Percentiles rank a stretch among this genome's conserved stretches.
phyloP scores from a whole-genome alignment of 2,113 vertebrate species.

The Eretmochelys imbricata region DNA sequence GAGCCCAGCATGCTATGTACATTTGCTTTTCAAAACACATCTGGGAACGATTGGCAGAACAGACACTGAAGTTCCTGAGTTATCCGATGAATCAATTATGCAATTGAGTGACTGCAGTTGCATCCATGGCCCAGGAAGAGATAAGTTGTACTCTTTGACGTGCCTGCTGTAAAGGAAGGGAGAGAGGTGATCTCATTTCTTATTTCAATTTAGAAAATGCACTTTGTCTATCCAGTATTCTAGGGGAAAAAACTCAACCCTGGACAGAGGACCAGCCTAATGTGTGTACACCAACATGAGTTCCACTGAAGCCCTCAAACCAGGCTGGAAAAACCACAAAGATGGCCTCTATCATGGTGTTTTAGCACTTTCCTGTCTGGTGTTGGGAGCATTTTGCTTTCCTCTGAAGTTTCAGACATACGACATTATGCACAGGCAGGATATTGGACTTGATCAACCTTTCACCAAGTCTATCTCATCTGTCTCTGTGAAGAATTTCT shows the following conservation, averaged over 20 bases:
- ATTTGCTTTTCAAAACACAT: background rate
- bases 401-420: rapidly evolving
- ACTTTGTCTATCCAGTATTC: rapidly evolving
- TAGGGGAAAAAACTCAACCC: rapidly evolving
- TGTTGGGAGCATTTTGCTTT: background rate
- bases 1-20: background rate
- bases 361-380: background rate
- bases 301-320: background rate
- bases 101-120: background rate
- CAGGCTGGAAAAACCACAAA: background rate
- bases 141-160: background rate
- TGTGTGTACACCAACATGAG: rapidly evolving
- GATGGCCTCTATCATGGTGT: background rate
- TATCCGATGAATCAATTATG: background rate
- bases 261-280: background rate
- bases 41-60: background rate
- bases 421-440: rapidly evolving
- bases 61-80: background rate
- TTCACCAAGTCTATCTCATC: background rate
- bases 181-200: background rate
- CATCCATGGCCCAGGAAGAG: background rate
- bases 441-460: background rate
- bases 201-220: background rate
- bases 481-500: background rate
- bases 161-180: background rate